Evolutionary conservation across 2,113 vertebrate species (phyloP).

Genomic region (Nothobranchius kuhntae): DNA sequence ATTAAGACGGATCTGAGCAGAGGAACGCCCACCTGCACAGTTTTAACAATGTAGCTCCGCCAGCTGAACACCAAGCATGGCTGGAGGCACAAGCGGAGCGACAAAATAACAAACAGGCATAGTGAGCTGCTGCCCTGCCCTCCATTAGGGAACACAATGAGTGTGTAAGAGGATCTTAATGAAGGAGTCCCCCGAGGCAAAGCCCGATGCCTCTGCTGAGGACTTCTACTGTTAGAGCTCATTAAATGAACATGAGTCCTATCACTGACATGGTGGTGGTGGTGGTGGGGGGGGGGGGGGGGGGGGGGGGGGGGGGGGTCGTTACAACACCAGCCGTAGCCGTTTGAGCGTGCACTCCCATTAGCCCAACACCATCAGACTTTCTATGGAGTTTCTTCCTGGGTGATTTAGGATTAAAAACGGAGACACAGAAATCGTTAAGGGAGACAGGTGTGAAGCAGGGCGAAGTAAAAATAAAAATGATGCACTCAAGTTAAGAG

Average conservation of each 20-base stretch:
- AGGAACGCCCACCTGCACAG: slow-evolving; percentile 58
- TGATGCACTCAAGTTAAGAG: neutral
- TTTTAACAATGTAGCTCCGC: slow-evolving; percentile 59
- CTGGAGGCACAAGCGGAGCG: slow-evolving; percentile 50
- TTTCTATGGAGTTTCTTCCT: too few species aligned
- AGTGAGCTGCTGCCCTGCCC: slow-evolving; percentile 59
- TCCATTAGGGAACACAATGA: slow-evolving; percentile 70
- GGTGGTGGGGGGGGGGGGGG: slow-evolving; percentile 48
- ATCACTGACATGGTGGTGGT: slow-evolving; percentile 45
- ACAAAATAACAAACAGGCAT: slow-evolving; percentile 61
- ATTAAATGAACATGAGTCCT: slow-evolving; percentile 73
- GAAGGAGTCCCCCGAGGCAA: slow-evolving; percentile 69
- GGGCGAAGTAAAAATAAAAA: slow-evolving; percentile 14
- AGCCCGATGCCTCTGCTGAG: slow-evolving; percentile 55
- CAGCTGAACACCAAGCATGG: slow-evolving; percentile 50
- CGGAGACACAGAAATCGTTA: too few species aligned
- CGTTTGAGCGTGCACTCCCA: slow-evolving; percentile 28
- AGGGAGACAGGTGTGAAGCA: too few species aligned
- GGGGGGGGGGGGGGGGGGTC: slow-evolving; percentile 51
- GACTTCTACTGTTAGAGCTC: slow-evolving; percentile 71
- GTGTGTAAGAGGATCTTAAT: slow-evolving; percentile 74
- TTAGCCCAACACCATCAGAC: slow-evolving; percentile 2
- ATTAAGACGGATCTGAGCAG: slow-evolving; percentile 48
- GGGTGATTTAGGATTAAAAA: too few species aligned
- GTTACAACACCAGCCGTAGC: slow-evolving; percentile 68